Conservation (phyloP, 2,113 vertebrate species). For the Burhinus oedicnemus region DNA sequence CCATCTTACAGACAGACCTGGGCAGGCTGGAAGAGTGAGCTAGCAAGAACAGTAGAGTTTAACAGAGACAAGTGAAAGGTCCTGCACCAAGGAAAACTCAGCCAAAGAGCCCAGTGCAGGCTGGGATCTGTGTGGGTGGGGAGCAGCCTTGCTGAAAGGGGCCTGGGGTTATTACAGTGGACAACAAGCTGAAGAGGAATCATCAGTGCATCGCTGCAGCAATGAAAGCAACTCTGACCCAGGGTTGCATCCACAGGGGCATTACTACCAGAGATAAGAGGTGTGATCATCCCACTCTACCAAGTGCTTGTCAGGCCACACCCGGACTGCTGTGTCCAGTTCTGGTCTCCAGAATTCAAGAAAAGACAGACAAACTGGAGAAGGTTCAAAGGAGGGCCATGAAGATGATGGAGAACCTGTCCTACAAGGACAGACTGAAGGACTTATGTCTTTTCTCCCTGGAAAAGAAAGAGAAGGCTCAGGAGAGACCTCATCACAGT, state of each 20-base stretch:
- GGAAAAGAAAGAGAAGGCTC: neutral
- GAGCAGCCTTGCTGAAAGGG: neutral
- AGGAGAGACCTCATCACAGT: neutral
- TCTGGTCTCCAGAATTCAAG: neutral
- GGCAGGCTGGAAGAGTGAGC: neutral
- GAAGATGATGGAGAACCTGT: neutral
- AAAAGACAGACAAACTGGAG: neutral
- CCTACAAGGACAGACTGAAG: neutral
- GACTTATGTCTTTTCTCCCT: neutral
- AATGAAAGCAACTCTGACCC: neutral
- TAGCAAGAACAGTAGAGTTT: neutral
- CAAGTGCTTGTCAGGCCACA: neutral
- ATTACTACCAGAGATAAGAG: neutral
- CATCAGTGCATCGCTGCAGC: neutral
- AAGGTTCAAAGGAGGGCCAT: neutral
- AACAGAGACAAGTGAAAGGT: neutral
- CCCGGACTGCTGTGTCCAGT: neutral
- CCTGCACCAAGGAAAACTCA: neutral
- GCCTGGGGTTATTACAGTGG: neutral
- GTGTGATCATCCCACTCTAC: neutral
- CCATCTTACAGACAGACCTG: neutral
- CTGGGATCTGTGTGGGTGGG: neutral
- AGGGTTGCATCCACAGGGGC: neutral
- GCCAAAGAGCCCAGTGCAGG: neutral
- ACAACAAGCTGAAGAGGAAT: neutral